Evolutionary conservation across 1,140 invertebrate genomes (phyloP).

Genomic region (Drosophila sproati): DNA sequence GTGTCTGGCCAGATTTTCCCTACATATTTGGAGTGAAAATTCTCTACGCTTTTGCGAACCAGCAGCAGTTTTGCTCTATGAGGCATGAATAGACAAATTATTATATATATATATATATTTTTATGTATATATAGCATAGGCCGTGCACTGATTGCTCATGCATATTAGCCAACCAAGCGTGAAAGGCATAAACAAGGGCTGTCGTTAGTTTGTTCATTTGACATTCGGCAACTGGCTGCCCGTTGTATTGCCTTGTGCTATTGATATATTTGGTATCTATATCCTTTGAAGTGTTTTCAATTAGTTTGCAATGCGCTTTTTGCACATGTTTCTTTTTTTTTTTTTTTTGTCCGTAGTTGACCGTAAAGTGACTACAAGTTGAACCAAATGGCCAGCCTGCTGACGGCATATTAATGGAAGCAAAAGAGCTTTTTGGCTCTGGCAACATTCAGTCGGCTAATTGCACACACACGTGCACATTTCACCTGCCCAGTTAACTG

Average conservation of each 20-base stretch:
- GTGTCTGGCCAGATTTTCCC: neutral
- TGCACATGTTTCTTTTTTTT: slow-evolving; percentile 16
- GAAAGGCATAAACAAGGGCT: slow-evolving; percentile 9
- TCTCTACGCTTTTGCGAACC: neutral
- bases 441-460: slow-evolving; percentile 54
- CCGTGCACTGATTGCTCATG: neutral
- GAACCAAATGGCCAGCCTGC: slow-evolving; percentile 5
- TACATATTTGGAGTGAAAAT: neutral
- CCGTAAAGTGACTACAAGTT: slow-evolving; percentile 7
- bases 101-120: neutral
- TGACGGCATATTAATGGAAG: slow-evolving; percentile 59
- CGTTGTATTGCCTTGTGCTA: slow-evolving; percentile 46
- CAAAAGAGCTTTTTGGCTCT: slow-evolving; percentile 35
- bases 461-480: slow-evolving; percentile 50
- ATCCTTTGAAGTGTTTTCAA: slow-evolving; percentile 71
- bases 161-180: slow-evolving; percentile 7
- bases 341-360: slow-evolving; percentile 5
- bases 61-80: slow-evolving; percentile 2
- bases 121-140: neutral
- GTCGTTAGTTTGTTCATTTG: slow-evolving; percentile 45
- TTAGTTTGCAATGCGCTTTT: slow-evolving; percentile 67
- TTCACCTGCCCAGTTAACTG: slow-evolving; percentile 39
- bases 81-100: slow-evolving; percentile 1
- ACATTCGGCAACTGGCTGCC: slow-evolving; percentile 46
- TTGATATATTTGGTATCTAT: slow-evolving; percentile 52